Percentiles rank a stretch among this genome's conserved stretches.
Evolutionary conservation across 1,140 invertebrate genomes (phyloP).

Genomic region (Drosophila neocordata): DNA sequence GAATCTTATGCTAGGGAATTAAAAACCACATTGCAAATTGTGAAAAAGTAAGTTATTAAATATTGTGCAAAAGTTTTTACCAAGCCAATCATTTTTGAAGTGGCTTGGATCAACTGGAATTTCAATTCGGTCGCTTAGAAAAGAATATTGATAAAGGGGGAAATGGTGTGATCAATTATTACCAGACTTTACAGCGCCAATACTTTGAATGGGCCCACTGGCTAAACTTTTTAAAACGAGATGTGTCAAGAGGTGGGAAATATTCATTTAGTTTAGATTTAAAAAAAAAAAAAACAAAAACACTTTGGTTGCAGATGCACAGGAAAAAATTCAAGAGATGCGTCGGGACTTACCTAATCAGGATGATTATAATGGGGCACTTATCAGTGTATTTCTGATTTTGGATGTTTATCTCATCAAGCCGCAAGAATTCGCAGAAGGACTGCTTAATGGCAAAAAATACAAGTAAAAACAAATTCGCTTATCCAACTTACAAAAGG

Average conservation of each 20-base stretch:
- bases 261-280: background rate
- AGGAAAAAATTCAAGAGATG: background rate
- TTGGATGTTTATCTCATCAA: conserved; percentile 1
- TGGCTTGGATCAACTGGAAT: background rate
- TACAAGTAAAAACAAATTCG: conserved; percentile 5
- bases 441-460: conserved; percentile 20
- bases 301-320: background rate
- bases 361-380: background rate
- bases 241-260: background rate
- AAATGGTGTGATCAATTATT: background rate
- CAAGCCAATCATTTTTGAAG: background rate
- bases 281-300: background rate
- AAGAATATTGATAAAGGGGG: background rate
- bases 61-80: background rate
- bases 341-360: conserved; percentile 1
- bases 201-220: conserved; percentile 10
- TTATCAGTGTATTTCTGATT: background rate
- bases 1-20: background rate
- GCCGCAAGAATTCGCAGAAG: conserved; percentile 4
- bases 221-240: background rate
- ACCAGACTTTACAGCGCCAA: background rate
- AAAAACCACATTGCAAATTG: background rate
- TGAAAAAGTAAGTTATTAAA: conserved; percentile 7
- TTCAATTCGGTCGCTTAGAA: background rate
- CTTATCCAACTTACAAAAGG: background rate